Evolutionary conservation across 2,113 vertebrate genomes (phyloP), one percentile per base, ranked within the genome.

Genomic region (Mesembrinibis cayennensis): DNA sequence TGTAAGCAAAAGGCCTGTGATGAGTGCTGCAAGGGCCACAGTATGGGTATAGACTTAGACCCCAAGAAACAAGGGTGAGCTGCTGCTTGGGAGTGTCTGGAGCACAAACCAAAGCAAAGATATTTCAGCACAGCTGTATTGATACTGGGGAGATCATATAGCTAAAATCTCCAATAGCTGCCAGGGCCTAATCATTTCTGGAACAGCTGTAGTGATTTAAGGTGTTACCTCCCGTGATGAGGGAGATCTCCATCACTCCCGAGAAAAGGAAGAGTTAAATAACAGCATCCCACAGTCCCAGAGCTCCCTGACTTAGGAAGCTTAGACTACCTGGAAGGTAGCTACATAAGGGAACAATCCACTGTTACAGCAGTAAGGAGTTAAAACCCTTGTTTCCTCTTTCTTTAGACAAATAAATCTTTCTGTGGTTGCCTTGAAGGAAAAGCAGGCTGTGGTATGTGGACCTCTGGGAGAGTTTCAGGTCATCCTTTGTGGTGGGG

Each of bases 381-480:
- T 95, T 96, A 97, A 96, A 96, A 93, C 72, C 42, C 34, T 61
- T 30, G 20, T 65, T 96, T 96, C 73, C 38, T 10, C n/a, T 89
- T 90, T 79, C 70, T 90, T 91, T 94, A 93, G 87, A 96, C 84
- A 97, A 95, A 95, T 91, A 96, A 95, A 94, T 97, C 70, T 91
- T 91, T 72, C 42, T 85, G 90, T 94, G 87, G 84, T 90, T 96
- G 95, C 82, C 92, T 90, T 79, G 87, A 90, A 91, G 70, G 62
- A 93, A 96, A 93, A 95, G 62, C 74, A 69, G 49, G 44, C 92
- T 96, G 65, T 76, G 93, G 92, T 95, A 91, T 95, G 93, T 69
- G 74, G 89, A 92, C 83, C 83, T 96, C 84, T 96, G 89, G 78
- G 93, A 90, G 82, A 80, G 44, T 79, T 71, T 94, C 70, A 91